A percentile compares a stretch with the other conserved stretches of the same genome.
phyloP scores from a whole-genome alignment of 92 coral and sea anemone genomes.

The Palythoa grandiflora region DNA sequence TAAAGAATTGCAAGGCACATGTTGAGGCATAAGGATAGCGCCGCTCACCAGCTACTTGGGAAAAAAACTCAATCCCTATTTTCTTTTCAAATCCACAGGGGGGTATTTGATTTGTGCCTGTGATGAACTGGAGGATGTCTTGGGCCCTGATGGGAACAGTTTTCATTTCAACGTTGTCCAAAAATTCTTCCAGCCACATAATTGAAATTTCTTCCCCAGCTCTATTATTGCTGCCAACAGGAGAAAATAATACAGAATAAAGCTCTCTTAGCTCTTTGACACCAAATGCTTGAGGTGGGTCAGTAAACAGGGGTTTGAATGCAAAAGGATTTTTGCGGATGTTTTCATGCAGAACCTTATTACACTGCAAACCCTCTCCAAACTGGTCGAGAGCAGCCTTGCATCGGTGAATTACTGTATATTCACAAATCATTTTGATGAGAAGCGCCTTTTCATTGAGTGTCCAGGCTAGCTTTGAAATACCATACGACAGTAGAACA shows the following conservation, averaged over 20 bases:
- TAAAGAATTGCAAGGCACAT: constrained; percentile 50
- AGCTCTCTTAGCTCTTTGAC: constrained; percentile 33
- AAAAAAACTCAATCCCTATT: constrained; percentile 49
- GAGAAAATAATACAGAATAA: constrained; percentile 5
- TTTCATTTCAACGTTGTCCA: constrained; percentile 46
- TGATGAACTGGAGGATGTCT: constrained; percentile 49
- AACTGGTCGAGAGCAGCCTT: constrained; percentile 60
- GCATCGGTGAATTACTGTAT: constrained; percentile 12
- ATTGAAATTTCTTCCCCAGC: constrained; percentile 56
- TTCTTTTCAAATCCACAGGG: constrained; percentile 66
- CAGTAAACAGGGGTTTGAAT: constrained; percentile 34
- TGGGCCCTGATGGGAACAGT: constrained; percentile 5
- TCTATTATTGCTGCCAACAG: constrained; percentile 41
- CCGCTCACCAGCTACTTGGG: constrained; percentile 46
- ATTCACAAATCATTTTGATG: constrained; percentile 32
- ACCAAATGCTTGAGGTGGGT: constrained; percentile 7
- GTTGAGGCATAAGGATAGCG: constrained; percentile 59
- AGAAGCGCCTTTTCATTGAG: constrained; percentile 18
- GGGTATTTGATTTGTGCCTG: constrained; percentile 58
- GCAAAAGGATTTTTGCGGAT: neutral
- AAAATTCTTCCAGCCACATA: constrained; percentile 60
- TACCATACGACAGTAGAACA: constrained; percentile 43
- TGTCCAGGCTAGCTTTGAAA: constrained; percentile 38
- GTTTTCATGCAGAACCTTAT: constrained; percentile 16
- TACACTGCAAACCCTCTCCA: constrained; percentile 42